These are phyloP conservation scores for Ophiothrix spiculata DNA, from an alignment of 35 echinoderm and acorn worm species.

Conservation along the genomic window DNA sequence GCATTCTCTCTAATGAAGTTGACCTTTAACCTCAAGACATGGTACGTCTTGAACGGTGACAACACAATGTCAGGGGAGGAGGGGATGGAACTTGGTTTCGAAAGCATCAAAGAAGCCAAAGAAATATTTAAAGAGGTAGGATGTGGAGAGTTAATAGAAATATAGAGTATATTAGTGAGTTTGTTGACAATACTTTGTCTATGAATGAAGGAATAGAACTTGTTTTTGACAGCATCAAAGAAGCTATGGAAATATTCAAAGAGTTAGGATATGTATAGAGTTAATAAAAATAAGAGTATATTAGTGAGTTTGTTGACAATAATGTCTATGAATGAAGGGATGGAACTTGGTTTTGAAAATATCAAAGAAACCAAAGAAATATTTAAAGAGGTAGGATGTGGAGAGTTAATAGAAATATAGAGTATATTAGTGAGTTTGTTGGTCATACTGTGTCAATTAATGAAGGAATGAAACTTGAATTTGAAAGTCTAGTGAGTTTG, in stretches of 20 bases:
- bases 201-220: neutral
- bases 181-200: too few species aligned
- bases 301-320: too few species aligned
- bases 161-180: too few species aligned
- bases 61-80: conserved; percentile 56
- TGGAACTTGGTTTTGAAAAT: conserved; percentile 57
- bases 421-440: too few species aligned
- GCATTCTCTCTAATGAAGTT: conserved; percentile 81
- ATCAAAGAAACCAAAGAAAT: conserved; percentile 69
- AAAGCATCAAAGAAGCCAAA: conserved; percentile 70
- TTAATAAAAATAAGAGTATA: neutral
- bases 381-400: conserved; percentile 63
- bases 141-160: too few species aligned
- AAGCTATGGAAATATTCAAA: neutral
- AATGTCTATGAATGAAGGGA: conserved; percentile 53
- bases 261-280: neutral
- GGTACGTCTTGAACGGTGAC: conserved; percentile 61
- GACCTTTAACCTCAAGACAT: conserved; percentile 72
- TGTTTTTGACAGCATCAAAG: neutral
- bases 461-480: neutral
- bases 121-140: conserved; percentile 64
- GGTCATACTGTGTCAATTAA: neutral
- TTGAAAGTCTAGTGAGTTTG: neutral
- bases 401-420: too few species aligned
- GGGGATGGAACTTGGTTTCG: conserved; percentile 60